Evolutionary conservation across 2,888 invertebrate species (phyloP).

Genomic region (Smittia aterrima): DNA sequence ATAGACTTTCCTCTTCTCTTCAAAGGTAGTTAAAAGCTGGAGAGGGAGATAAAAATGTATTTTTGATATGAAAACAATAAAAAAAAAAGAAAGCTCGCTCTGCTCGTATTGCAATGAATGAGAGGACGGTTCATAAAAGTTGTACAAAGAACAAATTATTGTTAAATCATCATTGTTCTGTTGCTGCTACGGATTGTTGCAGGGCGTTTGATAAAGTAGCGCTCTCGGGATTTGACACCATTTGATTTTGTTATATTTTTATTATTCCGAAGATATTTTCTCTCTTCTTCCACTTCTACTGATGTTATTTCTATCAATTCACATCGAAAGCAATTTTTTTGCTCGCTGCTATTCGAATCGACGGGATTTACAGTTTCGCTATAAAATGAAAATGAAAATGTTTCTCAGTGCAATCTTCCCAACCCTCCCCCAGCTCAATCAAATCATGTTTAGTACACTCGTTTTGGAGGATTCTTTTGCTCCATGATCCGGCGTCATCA

Average conservation of each 20-base stretch:
- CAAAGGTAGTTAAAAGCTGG: not conserved
- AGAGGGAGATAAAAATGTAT: slow-evolving; percentile 1
- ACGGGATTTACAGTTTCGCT: not conserved
- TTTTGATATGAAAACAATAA: slow-evolving; percentile 2
- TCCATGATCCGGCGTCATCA: not conserved
- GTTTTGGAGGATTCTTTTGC: slow-evolving; percentile 7
- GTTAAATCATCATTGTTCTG: not conserved
- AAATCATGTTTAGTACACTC: slow-evolving; percentile 16
- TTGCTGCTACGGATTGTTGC: not conserved
- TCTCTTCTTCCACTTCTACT: not conserved
- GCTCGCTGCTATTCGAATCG: not conserved
- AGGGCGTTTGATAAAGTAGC: not conserved
- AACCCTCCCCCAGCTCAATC: not conserved
- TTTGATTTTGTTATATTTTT: slow-evolving; percentile 14
- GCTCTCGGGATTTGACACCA: slow-evolving; percentile 7
- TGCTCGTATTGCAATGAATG: not conserved
- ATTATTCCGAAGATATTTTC: not conserved
- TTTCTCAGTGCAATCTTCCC: not conserved
- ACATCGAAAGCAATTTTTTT: not conserved
- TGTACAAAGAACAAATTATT: slow-evolving; percentile 4
- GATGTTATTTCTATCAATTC: slow-evolving; percentile 1
- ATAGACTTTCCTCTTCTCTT: not conserved
- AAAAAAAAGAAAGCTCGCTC: too few species aligned
- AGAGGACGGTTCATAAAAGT: slow-evolving; percentile 15
- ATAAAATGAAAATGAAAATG: slow-evolving; percentile 12